phyloP scores from a whole-genome alignment of 2,113 vertebrate species.

The Rattus rattus region DNA sequence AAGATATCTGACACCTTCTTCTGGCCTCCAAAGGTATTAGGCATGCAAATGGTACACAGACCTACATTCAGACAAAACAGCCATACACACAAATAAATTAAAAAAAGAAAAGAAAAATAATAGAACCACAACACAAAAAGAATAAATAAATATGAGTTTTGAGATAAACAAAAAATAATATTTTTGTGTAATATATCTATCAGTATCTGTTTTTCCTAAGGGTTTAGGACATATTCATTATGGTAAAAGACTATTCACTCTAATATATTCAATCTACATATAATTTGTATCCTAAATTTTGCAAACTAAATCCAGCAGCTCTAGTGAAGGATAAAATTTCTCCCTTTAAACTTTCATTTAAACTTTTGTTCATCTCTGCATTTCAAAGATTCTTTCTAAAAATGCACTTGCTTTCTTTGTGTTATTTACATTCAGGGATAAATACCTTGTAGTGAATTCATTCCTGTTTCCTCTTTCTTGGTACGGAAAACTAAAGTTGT shows the following conservation, averaged over 20 bases:
- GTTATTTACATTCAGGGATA: conserved; percentile 32
- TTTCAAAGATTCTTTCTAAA: conserved; percentile 13
- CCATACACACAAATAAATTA: neutral
- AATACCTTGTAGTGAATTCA: neutral
- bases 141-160: conserved; percentile 20
- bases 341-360: neutral
- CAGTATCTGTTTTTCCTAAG: conserved; percentile 9
- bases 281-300: neutral
- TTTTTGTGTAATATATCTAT: neutral
- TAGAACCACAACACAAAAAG: neutral
- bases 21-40: neutral
- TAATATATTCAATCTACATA: conserved; percentile 12
- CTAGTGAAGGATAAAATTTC: neutral
- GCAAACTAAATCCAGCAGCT: neutral
- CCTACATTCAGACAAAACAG: neutral
- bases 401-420: neutral
- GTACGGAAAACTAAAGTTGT: neutral
- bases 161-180: neutral
- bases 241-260: neutral
- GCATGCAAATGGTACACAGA: neutral
- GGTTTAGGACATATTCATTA: neutral
- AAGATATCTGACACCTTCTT: neutral
- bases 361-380: neutral
- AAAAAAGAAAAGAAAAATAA: neutral
- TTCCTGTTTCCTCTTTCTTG: conserved; percentile 45